Evolutionary conservation across 64 coral and sea anemone species (phyloP), one percentile per base, ranked within the genome.

Genomic region (Stichodactyla mertensii): DNA sequence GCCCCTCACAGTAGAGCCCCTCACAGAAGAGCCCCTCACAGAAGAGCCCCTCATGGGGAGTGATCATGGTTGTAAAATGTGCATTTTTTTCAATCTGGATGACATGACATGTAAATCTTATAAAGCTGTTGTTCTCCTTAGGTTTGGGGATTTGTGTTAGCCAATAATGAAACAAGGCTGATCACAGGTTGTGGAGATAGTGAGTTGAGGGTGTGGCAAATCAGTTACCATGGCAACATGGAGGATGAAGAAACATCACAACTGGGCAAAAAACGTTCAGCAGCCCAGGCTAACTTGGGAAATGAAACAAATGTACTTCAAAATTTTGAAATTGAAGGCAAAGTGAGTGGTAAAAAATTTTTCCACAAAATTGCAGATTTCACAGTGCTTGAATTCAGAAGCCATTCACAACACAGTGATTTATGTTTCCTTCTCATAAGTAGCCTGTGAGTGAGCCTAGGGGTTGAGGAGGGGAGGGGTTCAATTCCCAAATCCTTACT

Each of bases 171-270:
- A 82, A 92, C 81, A 83, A 78, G 90, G 57, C 88, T 98, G 13
- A 78, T 98, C 10, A 98, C 96, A 54, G 96, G 96, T n/a, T 98
- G 96, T 90, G 80, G 89, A n/a, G 96, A 98, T 82, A 98, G 90
- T 88, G 96, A 94, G 62, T 55, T 98, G 16, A 88, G 96, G 87
- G 88, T 98, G 13, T 98, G 96, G 96, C 60, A 98, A 61, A 92
- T 98, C 55, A 94, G 57, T 6, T 92, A 74, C 69, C 24, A 28
- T 74, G 69, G 13, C 69, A 74, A 74, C 24, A 22, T n/a, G 12
- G 7, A 74, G n/a, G 69, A 74, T 9, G 24, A 5, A 13, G 9
- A n/a, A 74, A 19, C 69, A 74, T 10, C 24, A 28, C 1, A 31
- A 31, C 23, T 86, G 9, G 80, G 84, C n/a, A 23, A 67, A 1